Base-by-base conservation (phyloP, 30 jellyfish, hydroid and myxozoan species). In the Turritopsis rubra region DNA sequence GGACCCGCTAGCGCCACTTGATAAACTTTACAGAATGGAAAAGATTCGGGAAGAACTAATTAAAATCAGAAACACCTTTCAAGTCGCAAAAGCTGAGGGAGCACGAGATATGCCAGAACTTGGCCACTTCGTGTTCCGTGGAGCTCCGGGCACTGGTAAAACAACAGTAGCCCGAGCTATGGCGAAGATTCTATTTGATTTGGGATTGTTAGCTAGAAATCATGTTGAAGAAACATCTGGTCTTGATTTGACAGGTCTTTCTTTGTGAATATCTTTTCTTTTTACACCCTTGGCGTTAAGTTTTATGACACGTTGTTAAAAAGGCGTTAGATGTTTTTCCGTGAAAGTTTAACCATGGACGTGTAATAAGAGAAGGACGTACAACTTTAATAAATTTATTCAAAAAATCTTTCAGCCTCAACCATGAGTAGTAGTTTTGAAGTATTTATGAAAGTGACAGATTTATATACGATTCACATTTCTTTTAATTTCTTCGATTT, bases 191-290 rank as follows among this genome's bases (percentile, higher is more conserved):
- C 72, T 76, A 18, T 76, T 76, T 76, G 84, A 76, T 76, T 76
- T 76, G 68, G 84, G 84, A 23, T 76, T 76, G 53, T 76, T 28
- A 28, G 28, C 84, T 9, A 25, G 84, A 28, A 76, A 76, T 24
- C 84, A 76, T 52, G 84, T 76, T 29, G 84, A 76, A 76, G 72
- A 76, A 54, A 76, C 84, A 19, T 76, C 84, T 28, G 84, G 84
- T n/a, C 75, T 76, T 76, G 84, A 28, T n/a, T 52, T 76, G 28
- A 76, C 84, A 76, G 84, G 84, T 76, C 13, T 3, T n/a, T 68
- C 8, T 22, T 22, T 3, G 1, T 26, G 27, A 18, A 0, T 72
- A 16, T 72, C 22, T 1, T 1, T 26, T 22, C 1, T 26, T 19
- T 19, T 17, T 26, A 72, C 5, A 70, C 7, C 27, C n/a, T n/a